Conservation (phyloP, 2,797 vertebrate genomes). For the Borostomias antarcticus region DNA sequence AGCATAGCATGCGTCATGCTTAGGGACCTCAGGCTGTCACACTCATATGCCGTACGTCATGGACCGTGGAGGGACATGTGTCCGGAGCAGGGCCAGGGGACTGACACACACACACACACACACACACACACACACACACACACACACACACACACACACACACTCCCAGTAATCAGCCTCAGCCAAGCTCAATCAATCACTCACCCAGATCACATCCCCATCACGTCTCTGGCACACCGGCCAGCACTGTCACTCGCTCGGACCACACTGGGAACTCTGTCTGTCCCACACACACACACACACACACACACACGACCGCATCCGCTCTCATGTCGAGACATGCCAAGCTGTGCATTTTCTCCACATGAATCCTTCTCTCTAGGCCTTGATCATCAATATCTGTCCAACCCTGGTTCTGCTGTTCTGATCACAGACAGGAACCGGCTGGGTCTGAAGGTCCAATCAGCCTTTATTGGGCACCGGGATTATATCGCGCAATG, state of each 20-base stretch:
- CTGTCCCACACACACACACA: constrained; percentile 13
- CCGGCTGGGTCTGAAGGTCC: background rate
- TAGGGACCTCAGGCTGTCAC: constrained; percentile 53
- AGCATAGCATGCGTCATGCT: constrained; percentile 40
- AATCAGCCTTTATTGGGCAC: background rate
- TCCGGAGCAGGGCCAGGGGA: constrained; percentile 23
- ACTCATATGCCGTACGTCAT: constrained; percentile 50
- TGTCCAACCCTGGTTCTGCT: background rate
- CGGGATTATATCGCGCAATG: background rate
- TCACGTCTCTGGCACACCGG: background rate
- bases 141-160: constrained; percentile 15
- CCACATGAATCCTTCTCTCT: background rate
- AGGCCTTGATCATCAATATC: background rate
- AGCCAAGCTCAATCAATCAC: constrained; percentile 16
- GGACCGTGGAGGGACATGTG: constrained; percentile 35
- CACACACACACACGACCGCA: background rate
- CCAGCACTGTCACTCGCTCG: background rate
- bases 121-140: constrained; percentile 15
- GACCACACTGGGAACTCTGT: too few species aligned
- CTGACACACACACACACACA: constrained; percentile 10
- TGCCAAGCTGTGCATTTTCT: background rate
- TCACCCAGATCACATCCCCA: background rate
- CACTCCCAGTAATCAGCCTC: background rate
- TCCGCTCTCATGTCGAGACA: background rate
- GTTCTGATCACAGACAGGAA: background rate